These are phyloP conservation scores for Cyclopterus lumpus DNA, from an alignment of 2,797 vertebrate species.

Conservation along the genomic window DNA sequence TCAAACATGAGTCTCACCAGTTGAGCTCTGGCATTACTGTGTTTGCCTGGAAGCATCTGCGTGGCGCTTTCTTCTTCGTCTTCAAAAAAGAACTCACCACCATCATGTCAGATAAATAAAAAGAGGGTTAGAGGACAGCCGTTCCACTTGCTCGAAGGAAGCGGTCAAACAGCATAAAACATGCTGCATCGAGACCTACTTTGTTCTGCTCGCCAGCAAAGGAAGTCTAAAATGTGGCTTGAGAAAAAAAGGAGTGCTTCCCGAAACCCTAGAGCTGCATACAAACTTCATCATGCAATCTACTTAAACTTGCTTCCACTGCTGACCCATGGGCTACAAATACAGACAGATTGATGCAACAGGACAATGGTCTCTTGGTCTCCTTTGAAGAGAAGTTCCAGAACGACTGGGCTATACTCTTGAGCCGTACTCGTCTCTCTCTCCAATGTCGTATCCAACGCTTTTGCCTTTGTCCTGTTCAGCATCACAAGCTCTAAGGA, in stretches of 20 bases:
- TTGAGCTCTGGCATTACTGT: conserved; percentile 34
- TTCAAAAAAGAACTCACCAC: conserved; percentile 40
- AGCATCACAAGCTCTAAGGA: conserved; percentile 78
- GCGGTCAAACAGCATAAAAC: conserved; percentile 51
- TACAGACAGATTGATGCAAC: conserved; percentile 41
- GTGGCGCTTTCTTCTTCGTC: conserved; percentile 14
- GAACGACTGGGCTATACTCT: conserved; percentile 76
- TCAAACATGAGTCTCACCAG: conserved; percentile 52
- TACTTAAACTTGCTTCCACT: conserved; percentile 42
- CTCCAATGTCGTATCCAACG: conserved; percentile 78
- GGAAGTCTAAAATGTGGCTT: conserved; percentile 53
- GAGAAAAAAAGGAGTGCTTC: conserved; percentile 24
- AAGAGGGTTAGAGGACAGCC: conserved; percentile 47
- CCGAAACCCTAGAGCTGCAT: conserved; percentile 47
- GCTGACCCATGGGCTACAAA: conserved; percentile 42
- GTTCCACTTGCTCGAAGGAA: conserved; percentile 45
- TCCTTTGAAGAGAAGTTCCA: conserved; percentile 25
- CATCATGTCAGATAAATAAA: conserved; percentile 46
- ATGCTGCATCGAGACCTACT: conserved; percentile 27
- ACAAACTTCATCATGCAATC: conserved; percentile 53
- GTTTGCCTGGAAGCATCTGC: conserved; percentile 41
- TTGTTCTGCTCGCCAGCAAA: conserved; percentile 50
- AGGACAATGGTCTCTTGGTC: conserved; percentile 22
- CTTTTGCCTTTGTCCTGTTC: conserved; percentile 74
- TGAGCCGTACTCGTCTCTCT: conserved; percentile 80